These are phyloP conservation scores for Amaurobius ferox DNA, from an alignment of 2,888 invertebrate genomes.

Conservation along the genomic window DNA sequence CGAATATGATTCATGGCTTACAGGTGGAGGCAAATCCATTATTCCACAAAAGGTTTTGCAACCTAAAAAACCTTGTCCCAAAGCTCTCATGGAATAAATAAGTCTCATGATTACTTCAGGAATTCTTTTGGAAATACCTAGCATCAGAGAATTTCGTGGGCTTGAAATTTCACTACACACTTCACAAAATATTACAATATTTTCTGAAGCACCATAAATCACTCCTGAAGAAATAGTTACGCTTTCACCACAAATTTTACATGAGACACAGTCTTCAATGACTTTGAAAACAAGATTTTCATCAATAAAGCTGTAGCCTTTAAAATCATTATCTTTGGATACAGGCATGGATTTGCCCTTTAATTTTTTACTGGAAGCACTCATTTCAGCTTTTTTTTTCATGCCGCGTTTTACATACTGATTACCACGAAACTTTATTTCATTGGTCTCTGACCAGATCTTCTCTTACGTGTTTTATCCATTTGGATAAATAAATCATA, in stretches of 20 bases:
- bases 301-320: slow-evolving; percentile 10
- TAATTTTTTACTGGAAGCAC: slow-evolving; percentile 6
- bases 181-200: too few species aligned
- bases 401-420: too few species aligned
- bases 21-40: too few species aligned
- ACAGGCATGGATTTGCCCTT: too few species aligned
- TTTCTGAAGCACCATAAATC: too few species aligned
- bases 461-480: not conserved
- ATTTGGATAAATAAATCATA: not conserved
- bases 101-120: too few species aligned
- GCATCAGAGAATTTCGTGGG: not conserved
- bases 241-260: not conserved
- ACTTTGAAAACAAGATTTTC: slow-evolving; percentile 4
- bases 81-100: not conserved
- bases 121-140: not conserved
- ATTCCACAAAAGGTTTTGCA: slow-evolving; percentile 15
- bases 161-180: too few species aligned
- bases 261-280: not conserved
- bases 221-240: too few species aligned
- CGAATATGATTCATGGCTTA: too few species aligned
- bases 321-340: not conserved
- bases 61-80: not conserved
- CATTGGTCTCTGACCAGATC: not conserved
- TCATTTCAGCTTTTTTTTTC: not conserved
- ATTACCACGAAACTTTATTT: not conserved